These are phyloP conservation scores for Podiceps cristatus DNA, from an alignment of 2,113 vertebrate genomes.

Conservation along the genomic window DNA sequence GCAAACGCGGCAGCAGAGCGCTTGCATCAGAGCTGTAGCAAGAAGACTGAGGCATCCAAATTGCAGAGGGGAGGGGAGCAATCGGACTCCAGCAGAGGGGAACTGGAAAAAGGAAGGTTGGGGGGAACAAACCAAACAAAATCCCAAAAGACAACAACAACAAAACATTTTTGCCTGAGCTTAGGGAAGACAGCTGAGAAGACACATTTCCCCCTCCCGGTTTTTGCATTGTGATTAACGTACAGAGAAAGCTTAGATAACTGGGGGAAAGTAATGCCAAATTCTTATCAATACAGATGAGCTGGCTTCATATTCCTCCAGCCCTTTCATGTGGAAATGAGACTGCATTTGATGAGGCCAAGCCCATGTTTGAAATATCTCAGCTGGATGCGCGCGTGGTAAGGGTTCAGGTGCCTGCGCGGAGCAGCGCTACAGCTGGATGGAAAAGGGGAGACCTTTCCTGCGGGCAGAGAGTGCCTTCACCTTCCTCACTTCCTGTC, in stretches of 20 bases:
- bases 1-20: background rate
- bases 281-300: slow-evolving; percentile 57
- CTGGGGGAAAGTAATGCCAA: slow-evolving; percentile 6
- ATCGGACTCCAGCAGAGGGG: background rate
- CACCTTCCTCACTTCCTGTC: background rate
- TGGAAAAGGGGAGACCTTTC: background rate
- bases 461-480: background rate
- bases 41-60: background rate
- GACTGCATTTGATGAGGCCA: slow-evolving; percentile 36
- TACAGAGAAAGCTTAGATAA: slow-evolving; percentile 43
- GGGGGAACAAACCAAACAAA: background rate
- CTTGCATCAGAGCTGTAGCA: slow-evolving; percentile 45
- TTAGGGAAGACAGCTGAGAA: background rate
- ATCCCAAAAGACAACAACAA: background rate
- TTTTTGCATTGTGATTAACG: slow-evolving; percentile 10
- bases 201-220: background rate
- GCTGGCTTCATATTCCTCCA: slow-evolving; percentile 28
- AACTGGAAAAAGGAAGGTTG: slow-evolving; percentile 1
- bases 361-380: slow-evolving; percentile 46
- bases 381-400: background rate
- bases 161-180: background rate
- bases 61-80: background rate
- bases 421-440: background rate
- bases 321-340: slow-evolving; percentile 66
- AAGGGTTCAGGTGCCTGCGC: background rate